Conservation (phyloP, 1,140 invertebrate species). For the Ooceraea biroi region DNA sequence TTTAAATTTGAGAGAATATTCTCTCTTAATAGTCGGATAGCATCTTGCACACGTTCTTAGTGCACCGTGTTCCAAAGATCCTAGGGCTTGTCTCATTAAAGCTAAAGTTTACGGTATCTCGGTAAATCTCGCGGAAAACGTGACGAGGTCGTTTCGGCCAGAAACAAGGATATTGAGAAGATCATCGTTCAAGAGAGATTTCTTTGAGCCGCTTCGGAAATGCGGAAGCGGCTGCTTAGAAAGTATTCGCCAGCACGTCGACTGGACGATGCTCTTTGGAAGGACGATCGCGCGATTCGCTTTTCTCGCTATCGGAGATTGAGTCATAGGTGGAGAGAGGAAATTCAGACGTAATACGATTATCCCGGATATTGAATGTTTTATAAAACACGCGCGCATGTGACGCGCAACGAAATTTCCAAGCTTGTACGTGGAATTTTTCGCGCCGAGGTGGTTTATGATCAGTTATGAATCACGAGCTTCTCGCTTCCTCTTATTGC, state of each 20-base stretch:
- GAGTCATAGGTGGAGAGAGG: slow-evolving; percentile 9
- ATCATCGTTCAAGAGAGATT: slow-evolving; percentile 32
- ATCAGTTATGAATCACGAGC: slow-evolving; percentile 1
- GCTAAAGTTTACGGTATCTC: neutral
- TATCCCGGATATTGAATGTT: slow-evolving; percentile 39
- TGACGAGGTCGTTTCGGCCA: neutral
- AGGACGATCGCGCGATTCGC: slow-evolving; percentile 35
- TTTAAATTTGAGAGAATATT: slow-evolving; percentile 11
- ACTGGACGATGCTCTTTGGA: neutral
- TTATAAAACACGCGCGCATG: slow-evolving; percentile 26
- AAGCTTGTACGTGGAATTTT: slow-evolving; percentile 2
- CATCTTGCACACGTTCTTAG: neutral
- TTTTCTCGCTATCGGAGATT: slow-evolving; percentile 27
- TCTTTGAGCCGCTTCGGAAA: neutral
- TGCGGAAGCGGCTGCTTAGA: slow-evolving; percentile 35
- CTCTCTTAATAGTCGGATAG: neutral
- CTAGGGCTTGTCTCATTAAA: slow-evolving; percentile 14
- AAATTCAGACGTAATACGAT: slow-evolving; percentile 46
- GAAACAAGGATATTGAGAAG: slow-evolving; percentile 24
- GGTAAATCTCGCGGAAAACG: neutral
- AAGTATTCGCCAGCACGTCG: slow-evolving; percentile 15
- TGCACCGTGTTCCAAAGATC: neutral
- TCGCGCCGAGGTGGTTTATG: neutral
- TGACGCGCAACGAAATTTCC: slow-evolving; percentile 23
- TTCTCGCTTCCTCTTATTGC: neutral